Base-by-base conservation (phyloP, 2,113 vertebrate species). In the Aphyosemion australe region DNA sequence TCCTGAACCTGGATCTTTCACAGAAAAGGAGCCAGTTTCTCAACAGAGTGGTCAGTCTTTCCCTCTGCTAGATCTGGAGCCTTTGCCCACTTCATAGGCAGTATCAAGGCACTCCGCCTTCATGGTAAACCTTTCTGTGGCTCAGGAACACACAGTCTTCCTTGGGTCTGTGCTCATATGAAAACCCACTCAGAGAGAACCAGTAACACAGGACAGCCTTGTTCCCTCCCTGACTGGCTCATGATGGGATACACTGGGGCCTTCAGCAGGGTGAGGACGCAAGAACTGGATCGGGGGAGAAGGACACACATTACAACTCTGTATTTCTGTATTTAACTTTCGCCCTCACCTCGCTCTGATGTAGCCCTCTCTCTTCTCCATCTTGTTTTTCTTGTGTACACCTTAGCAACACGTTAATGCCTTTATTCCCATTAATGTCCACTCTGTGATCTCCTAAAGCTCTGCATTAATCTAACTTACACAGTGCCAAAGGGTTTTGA, bases 231-330 rank as follows among this genome's bases (percentile, higher is more conserved):
- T 2, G 41, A 56, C 79, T 9, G 66, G 52, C 69, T 61, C 46
- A 5, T 41, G 62, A 58, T 53, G 19, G 42, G 57, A 48, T 65
- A 87, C 77, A 89, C 72, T 86, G 77, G 55, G 76, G 66, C 77
- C 73, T 87, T 89, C 61, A 82, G 66, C 57, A 20, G 37, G 46
- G 37, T 50, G 58, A 72, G 72, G 69, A 75, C 48, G 62, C 55
- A 51, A 46, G 39, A 55, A 58, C 11, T 6, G 61, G 56, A n/a
- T 64, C 53, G 15, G 73, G n/a, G 41, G 60, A 46, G 48, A 55
- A 65, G 52, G 69, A 49, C 54, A 63, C 57, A 91, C 85, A 88
- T 80, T 78, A 81, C 52, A 59, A 74, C 83, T 85, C 79, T 87
- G 72, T 90, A 45, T 71, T 77, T 69, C 53, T 77, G 61, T 82